These are phyloP conservation scores for Trichogramma pretiosum DNA, from an alignment of 1,140 invertebrate genomes.

Conservation along the genomic window DNA sequence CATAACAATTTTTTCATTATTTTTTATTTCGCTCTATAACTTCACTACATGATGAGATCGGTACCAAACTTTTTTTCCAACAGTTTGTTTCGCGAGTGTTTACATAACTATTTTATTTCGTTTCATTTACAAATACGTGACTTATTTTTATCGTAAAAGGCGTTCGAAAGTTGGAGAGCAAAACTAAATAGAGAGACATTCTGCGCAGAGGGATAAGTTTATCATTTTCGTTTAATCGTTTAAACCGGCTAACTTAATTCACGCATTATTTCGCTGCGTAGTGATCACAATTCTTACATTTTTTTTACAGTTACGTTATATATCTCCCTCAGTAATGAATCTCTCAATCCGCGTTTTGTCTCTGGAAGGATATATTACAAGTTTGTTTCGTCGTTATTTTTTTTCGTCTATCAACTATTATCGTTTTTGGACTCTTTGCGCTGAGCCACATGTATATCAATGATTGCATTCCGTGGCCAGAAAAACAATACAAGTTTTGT, in stretches of 20 bases:
- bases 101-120: neutral
- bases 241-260: slow-evolving; percentile 3
- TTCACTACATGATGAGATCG: too few relatives aligned
- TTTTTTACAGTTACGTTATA: too few relatives aligned
- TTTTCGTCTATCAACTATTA: too few relatives aligned
- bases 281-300: too few relatives aligned
- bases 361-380: slow-evolving; percentile 26
- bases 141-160: slow-evolving; percentile 14
- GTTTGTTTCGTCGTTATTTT: neutral
- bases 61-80: slow-evolving; percentile 2
- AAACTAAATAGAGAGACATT: slow-evolving; percentile 18
- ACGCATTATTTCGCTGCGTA: slow-evolving; percentile 19
- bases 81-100: neutral
- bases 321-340: slow-evolving; percentile 15
- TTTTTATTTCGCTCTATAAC: too few relatives aligned
- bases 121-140: slow-evolving; percentile 4
- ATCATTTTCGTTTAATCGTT: neutral
- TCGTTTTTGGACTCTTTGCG: slow-evolving; percentile 15
- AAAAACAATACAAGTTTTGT: slow-evolving; percentile 30
- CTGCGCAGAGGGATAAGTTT: slow-evolving; percentile 1
- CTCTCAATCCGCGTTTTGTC: slow-evolving; percentile 17
- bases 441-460: slow-evolving; percentile 25
- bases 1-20: too few relatives aligned
- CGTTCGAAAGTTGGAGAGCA: slow-evolving; percentile 19
- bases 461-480: slow-evolving; percentile 24